phyloP scores from a whole-genome alignment of 2,113 vertebrate species.

The Cathartes aura region DNA sequence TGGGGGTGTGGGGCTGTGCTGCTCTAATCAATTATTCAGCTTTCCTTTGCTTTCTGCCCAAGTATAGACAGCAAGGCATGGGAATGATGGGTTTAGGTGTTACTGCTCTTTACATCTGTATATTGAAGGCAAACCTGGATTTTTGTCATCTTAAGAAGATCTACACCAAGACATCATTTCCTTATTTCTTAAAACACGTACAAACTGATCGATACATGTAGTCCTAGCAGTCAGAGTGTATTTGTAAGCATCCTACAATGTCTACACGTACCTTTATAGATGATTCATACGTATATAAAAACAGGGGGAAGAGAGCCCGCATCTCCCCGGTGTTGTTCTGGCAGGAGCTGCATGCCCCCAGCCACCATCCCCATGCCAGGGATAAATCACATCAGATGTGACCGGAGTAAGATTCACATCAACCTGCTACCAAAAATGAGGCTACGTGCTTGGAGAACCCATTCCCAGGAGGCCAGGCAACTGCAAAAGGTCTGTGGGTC shows the following conservation, averaged over 20 bases:
- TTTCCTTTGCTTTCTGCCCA: neutral
- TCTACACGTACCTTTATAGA: neutral
- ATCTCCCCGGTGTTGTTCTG: rapidly evolving
- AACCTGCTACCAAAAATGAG: neutral
- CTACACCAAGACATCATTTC: neutral
- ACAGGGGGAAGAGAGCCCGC: neutral
- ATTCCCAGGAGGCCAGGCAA: neutral
- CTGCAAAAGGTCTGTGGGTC: neutral
- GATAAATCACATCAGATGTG: neutral
- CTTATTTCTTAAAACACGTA: neutral
- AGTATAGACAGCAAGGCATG: rapidly evolving
- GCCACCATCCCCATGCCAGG: neutral
- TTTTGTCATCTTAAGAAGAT: neutral
- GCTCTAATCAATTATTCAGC: neutral
- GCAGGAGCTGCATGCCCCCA: neutral
- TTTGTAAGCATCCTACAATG: neutral
- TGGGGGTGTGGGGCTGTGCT: neutral
- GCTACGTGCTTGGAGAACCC: rapidly evolving
- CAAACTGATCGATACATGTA: neutral
- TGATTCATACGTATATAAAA: neutral
- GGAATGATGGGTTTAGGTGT: neutral
- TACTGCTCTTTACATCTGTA: neutral
- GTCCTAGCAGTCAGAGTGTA: neutral
- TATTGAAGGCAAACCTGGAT: neutral
- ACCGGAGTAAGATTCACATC: neutral